These are phyloP conservation scores for Steromphala cineraria DNA, from an alignment of 2,888 invertebrate species.

Conservation along the genomic window DNA sequence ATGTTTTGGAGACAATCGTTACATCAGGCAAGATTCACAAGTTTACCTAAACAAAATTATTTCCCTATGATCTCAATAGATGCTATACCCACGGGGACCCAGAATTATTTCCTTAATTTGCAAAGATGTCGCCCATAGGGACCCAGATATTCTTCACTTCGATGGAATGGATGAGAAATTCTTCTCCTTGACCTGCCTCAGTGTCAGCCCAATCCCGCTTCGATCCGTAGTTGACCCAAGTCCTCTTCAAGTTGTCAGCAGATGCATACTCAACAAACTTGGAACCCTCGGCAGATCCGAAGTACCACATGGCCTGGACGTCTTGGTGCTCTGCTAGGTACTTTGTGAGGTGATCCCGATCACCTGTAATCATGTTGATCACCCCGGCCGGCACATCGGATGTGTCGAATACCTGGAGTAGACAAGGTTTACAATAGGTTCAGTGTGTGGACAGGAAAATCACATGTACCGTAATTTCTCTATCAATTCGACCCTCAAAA, in stretches of 20 bases:
- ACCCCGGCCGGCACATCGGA: slow-evolving; percentile 76
- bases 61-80: neutral
- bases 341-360: slow-evolving; percentile 72
- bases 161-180: slow-evolving; percentile 74
- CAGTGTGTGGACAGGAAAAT: no score
- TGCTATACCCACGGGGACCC: no score
- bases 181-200: slow-evolving; percentile 72
- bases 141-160: slow-evolving; percentile 76
- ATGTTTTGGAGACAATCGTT: no score
- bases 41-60: no score
- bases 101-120: slow-evolving; percentile 68
- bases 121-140: slow-evolving; percentile 77
- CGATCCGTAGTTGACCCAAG: slow-evolving; percentile 75
- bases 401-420: slow-evolving; percentile 75
- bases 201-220: slow-evolving; percentile 69
- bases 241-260: slow-evolving; percentile 75
- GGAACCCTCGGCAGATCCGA: slow-evolving; percentile 72
- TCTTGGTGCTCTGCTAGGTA: slow-evolving; percentile 75
- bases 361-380: slow-evolving; percentile 76
- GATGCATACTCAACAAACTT: slow-evolving; percentile 75
- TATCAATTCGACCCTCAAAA: no score
- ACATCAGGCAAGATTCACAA: no score
- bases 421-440: neutral
- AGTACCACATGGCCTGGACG: slow-evolving; percentile 75
- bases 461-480: no score